Evolutionary conservation across 1,140 invertebrate species (phyloP), one percentile per base, ranked within the genome.

Genomic region (Zaprionus africanus): DNA sequence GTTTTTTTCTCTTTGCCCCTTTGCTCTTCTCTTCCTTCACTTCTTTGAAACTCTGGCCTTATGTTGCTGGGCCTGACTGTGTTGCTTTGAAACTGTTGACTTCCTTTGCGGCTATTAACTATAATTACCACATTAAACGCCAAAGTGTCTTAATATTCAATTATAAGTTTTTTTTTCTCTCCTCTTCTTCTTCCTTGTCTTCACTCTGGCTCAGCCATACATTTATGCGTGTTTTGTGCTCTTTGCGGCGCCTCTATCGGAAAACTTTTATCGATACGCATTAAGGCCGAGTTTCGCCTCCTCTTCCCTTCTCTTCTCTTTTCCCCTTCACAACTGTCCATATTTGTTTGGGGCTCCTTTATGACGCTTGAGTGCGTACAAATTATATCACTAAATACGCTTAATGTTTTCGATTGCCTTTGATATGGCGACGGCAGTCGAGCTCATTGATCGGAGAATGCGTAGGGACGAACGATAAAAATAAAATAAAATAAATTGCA

Each of bases 61-160:
- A 61, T 46, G 41, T 46, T 46, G 24, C 53, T 53, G 36, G 57
- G 59, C 31, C 43, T 34, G 41, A 7, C 22, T 31, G 41, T 71
- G 62, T 54, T 70, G 65, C 79, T 82, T 76, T 75, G 69, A 81
- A 80, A 76, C 73, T 73, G 73, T 88, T 87, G 78, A 63, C 68
- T 82, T 80, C 49, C 78, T 75, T 76, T 76, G 65, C 63, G 66
- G 81, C 87, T 87, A 90, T 90, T 87, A 90, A 90, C 85, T 84
- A 82, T 88, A 87, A 87, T 87, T 87, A 87, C 84, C 84, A 78
- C 85, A 87, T 87, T 88, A 87, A 87, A 84, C 85, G 84, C 49
- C 81, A 90, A 88, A 87, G 84, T 87, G 85, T 87, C 85, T 87
- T 87, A 87, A 90, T 87, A 87, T 87, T 90, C 85, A 87, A 87